Base-by-base conservation (phyloP, 2,113 vertebrate genomes). In the Heliornis fulica region DNA sequence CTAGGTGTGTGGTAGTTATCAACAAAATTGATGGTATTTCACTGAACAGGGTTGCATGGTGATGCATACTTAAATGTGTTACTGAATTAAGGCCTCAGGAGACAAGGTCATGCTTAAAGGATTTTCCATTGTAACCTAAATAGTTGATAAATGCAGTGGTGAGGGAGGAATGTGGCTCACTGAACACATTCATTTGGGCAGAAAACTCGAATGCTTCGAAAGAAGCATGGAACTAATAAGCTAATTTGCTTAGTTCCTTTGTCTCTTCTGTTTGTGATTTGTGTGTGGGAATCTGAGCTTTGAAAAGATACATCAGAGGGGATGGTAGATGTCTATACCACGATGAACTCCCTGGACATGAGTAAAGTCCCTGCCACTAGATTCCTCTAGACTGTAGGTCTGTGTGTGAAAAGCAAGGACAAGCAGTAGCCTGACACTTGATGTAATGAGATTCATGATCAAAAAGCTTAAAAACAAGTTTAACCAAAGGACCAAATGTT, bases 121-220 rank as follows among this genome's bases (percentile, higher is more conserved):
- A 91, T 92, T 94, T 96, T 95, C 90, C 26, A 2, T 50, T 79
- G 57, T 69, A 93, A 60, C 61, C 65, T 84, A 79, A 94, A 92
- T 57, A 69, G 69, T 57, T 79, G 65, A 84, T 89, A 91, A 95
- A 84, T 45, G 81, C 69, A 68, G 23, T 79, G 53, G 31, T 40
- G 68, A 95, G 31, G 34, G 71, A 80, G n/a, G 28, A 83, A 84
- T 78, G 51, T 71, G 74, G 71, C 40, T 87, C 40, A 57, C 20
- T 70, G 74, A 94, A 38, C 69, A 38, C 69, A 94, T 70, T 19
- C 70, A 57, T 88, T 84, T 79, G 77, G 31, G 57, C 65, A 83
- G 66, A 91, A 53, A 81, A 75, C 69, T 66, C 51, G 26, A 87
- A 56, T 40, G n/a, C 23, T 87, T 75, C 60, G 48, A 61, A 93